A percentile compares a stretch with the other conserved stretches of the same genome.
These are phyloP conservation scores for Phataginus tetradactyla DNA, from an alignment of 2,797 vertebrate species.

Conservation along the genomic window DNA sequence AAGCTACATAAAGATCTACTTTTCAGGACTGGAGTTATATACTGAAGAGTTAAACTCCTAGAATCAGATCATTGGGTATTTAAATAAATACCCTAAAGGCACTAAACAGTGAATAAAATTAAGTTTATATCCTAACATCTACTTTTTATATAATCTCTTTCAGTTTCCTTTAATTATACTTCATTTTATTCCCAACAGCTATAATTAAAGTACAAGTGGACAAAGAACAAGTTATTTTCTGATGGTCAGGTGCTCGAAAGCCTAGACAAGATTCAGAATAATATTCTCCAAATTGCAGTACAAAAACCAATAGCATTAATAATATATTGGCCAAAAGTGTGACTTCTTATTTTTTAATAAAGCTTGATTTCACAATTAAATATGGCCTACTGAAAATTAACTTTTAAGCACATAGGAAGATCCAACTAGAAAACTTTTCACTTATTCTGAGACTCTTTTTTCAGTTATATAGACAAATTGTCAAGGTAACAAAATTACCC, in stretches of 20 bases:
- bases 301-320: background rate
- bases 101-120: background rate
- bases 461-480: background rate
- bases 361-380: conserved; percentile 35
- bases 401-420: background rate
- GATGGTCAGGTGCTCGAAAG: background rate
- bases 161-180: background rate
- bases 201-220: background rate
- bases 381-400: background rate
- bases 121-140: background rate
- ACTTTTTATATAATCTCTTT: background rate
- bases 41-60: background rate
- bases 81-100: background rate
- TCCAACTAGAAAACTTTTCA: background rate
- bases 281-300: background rate
- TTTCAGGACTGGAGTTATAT: background rate
- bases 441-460: background rate
- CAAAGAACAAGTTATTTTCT: background rate
- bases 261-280: background rate
- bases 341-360: conserved; percentile 28
- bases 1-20: background rate
- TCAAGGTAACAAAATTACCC: background rate
- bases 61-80: background rate
- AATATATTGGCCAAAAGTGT: conserved; percentile 16
- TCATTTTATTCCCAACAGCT: background rate